A percentile compares a stretch with the other conserved stretches of the same genome.
These are phyloP conservation scores for Monopterus albus DNA, from an alignment of 2,113 vertebrate genomes.

Conservation along the genomic window DNA sequence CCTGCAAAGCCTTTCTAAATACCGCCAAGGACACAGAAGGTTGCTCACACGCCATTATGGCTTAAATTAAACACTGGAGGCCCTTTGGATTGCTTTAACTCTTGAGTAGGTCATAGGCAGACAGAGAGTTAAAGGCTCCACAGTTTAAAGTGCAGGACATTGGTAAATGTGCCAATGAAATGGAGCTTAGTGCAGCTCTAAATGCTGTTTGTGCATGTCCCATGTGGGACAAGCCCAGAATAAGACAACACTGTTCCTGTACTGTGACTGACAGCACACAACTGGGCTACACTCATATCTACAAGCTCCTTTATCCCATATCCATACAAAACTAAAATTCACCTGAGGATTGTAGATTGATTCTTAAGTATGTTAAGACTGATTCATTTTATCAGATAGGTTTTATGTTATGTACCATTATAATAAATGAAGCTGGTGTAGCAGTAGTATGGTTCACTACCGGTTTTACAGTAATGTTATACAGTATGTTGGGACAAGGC, in stretches of 20 bases:
- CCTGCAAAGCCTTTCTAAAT: constrained; percentile 7
- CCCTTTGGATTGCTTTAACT: constrained; percentile 29
- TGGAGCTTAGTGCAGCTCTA: constrained; percentile 40
- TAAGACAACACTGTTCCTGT: constrained; percentile 55
- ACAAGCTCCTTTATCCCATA: constrained; percentile 5
- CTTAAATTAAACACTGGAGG: constrained; percentile 45
- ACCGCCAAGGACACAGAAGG: constrained; percentile 45
- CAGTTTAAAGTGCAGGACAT: constrained; percentile 51
- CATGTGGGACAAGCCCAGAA: constrained; percentile 40
- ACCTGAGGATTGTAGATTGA: not conserved
- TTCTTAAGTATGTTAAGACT: not conserved
- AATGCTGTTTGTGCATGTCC: constrained; percentile 62
- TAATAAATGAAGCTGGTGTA: constrained; percentile 2
- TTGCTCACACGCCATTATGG: constrained; percentile 14
- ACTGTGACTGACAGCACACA: constrained; percentile 68
- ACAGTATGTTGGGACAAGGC: constrained; percentile 29
- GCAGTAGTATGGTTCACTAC: constrained; percentile 34
- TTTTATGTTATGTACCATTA: no score
- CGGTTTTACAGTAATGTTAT: constrained; percentile 49
- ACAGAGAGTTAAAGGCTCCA: constrained; percentile 22
- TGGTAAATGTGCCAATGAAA: constrained; percentile 52
- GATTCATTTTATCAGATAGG: no score
- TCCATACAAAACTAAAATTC: not conserved
- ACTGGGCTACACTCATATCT: constrained; percentile 33
- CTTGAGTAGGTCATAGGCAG: constrained; percentile 38